Conservation (phyloP, 53 echinoderm and acorn worm species). For the Stichopus horrens region DNA sequence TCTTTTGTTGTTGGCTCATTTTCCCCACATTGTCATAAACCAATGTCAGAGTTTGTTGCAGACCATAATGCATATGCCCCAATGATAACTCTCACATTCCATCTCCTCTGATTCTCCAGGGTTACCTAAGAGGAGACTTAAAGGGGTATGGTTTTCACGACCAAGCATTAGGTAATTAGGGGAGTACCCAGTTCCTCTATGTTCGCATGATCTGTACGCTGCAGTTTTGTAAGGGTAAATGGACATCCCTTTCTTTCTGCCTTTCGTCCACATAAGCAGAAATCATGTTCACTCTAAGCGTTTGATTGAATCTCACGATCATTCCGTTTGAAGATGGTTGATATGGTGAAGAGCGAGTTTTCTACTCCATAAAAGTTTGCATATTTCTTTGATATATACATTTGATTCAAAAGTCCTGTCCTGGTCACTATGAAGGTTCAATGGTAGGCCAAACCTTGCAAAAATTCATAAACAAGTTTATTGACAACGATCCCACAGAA, state of each 20-base stretch:
- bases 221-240: slow-evolving; percentile 65
- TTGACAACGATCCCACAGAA: slow-evolving; percentile 53
- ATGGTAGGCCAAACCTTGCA: slow-evolving; percentile 49
- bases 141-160: slow-evolving; percentile 51
- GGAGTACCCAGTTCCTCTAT: slow-evolving; percentile 54
- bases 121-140: neutral
- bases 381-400: slow-evolving; percentile 56
- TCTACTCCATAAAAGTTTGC: slow-evolving; percentile 57
- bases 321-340: slow-evolving; percentile 66
- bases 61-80: neutral
- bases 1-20: slow-evolving; percentile 31
- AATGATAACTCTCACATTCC: neutral
- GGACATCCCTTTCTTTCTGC: slow-evolving; percentile 56
- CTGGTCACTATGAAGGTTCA: slow-evolving; percentile 75
- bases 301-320: slow-evolving; percentile 64
- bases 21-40: slow-evolving; percentile 41
- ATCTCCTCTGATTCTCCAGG: neutral
- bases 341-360: slow-evolving; percentile 63
- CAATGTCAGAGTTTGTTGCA: slow-evolving; percentile 14
- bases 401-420: slow-evolving; percentile 66
- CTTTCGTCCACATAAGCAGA: slow-evolving; percentile 54
- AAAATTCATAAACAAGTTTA: slow-evolving; percentile 58
- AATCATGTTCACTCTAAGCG: slow-evolving; percentile 59
- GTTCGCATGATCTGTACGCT: slow-evolving; percentile 63
- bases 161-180: slow-evolving; percentile 72